Conservation (phyloP, 2,113 vertebrate genomes). For the Ophthalmolycus amberensis region DNA sequence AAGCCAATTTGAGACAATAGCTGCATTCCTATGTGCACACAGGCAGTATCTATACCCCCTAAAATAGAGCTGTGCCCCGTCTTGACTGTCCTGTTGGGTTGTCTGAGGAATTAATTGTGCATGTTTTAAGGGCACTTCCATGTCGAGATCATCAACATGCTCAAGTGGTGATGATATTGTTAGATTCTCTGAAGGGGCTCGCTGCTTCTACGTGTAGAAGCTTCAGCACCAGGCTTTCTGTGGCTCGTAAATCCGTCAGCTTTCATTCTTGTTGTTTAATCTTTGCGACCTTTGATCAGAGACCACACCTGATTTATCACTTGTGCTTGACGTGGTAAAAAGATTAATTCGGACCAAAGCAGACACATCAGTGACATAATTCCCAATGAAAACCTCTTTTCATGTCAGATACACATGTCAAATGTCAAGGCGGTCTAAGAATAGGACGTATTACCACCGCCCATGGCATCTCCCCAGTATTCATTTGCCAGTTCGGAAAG, state of each 20-base stretch:
- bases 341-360: slow-evolving; percentile 61
- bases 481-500: slow-evolving; percentile 67
- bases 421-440: slow-evolving; percentile 82
- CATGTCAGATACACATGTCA: slow-evolving; percentile 69
- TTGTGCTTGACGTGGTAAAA: slow-evolving; percentile 49
- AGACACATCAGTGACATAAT: slow-evolving; percentile 43
- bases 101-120: slow-evolving; percentile 8
- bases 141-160: slow-evolving; percentile 2
- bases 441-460: slow-evolving; percentile 66
- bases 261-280: slow-evolving; percentile 40
- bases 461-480: slow-evolving; percentile 70
- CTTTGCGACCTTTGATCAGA: slow-evolving; percentile 21
- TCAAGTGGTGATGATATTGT: slow-evolving; percentile 13
- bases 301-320: slow-evolving; percentile 49
- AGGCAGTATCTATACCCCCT: not conserved
- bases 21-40: slow-evolving; percentile 24
- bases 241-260: slow-evolving; percentile 40
- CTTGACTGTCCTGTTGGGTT: slow-evolving; percentile 6
- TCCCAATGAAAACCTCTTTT: slow-evolving; percentile 62
- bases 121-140: slow-evolving; percentile 18
- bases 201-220: not conserved
- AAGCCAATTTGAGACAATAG: not conserved
- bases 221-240: not conserved
- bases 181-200: not conserved
- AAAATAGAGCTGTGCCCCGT: slow-evolving; percentile 43